Evolutionary conservation across 2,113 vertebrate species (phyloP).

Genomic region (Colaptes auratus): DNA sequence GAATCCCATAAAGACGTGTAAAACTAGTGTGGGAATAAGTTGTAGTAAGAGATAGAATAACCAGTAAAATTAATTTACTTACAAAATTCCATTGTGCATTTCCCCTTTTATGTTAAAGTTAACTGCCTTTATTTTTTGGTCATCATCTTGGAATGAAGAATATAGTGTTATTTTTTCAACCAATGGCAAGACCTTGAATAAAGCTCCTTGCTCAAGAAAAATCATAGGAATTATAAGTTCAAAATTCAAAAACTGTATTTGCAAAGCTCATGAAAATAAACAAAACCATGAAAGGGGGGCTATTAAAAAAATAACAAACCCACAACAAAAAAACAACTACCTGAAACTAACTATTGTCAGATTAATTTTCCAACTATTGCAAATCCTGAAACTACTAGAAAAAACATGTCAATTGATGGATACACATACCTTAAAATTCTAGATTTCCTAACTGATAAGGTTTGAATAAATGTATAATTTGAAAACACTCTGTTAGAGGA

Average conservation of each 20-base stretch:
- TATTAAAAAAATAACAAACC: too few relatives aligned
- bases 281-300: background rate
- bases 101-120: background rate
- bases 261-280: background rate
- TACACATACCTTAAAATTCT: background rate
- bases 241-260: background rate
- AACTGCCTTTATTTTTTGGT: background rate
- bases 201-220: background rate
- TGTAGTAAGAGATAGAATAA: background rate
- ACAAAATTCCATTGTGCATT: background rate
- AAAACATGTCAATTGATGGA: background rate
- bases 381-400: background rate
- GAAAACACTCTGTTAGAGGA: background rate
- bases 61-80: background rate
- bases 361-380: background rate
- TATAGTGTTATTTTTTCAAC: background rate
- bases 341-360: too few relatives aligned
- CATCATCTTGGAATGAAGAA: background rate
- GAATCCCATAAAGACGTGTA: background rate
- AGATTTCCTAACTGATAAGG: background rate
- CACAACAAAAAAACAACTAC: too few relatives aligned
- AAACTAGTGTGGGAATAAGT: background rate
- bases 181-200: background rate
- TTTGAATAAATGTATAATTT: background rate
- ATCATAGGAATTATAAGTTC: background rate